Percentiles rank a stretch among this genome's conserved stretches.
These are phyloP conservation scores for Cololabis saira DNA, from an alignment of 2,113 vertebrate species.

Conservation along the genomic window DNA sequence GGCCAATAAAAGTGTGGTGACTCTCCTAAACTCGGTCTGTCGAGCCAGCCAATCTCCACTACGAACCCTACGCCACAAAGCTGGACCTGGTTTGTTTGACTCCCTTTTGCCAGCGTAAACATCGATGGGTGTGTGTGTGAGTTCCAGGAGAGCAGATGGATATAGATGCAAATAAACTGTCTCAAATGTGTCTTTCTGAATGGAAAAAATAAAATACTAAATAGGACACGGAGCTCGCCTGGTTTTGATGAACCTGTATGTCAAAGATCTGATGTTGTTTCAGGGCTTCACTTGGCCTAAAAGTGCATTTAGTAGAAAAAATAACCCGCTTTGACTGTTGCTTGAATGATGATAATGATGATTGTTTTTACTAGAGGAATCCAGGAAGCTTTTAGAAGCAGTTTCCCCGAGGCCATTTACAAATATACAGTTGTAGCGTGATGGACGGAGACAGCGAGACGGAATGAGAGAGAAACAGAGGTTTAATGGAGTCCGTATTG, in stretches of 20 bases:
- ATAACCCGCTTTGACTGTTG: not conserved
- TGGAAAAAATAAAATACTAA: constrained; percentile 9
- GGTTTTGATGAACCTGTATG: not conserved
- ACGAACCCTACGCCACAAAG: constrained; percentile 63
- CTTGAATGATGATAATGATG: not conserved
- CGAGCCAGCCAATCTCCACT: constrained; percentile 52
- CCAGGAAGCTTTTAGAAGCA: constrained; percentile 55
- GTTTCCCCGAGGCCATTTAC: constrained; percentile 12
- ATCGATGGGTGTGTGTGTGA: constrained; percentile 41
- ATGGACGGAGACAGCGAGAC: constrained; percentile 26
- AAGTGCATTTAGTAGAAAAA: not conserved
- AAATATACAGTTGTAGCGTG: constrained; percentile 24
- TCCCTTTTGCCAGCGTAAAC: constrained; percentile 59
- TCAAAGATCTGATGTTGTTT: constrained; percentile 14
- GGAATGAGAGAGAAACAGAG: not conserved
- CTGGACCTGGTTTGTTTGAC: constrained; percentile 51
- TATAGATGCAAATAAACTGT: constrained; percentile 5
- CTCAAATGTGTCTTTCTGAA: constrained; percentile 24
- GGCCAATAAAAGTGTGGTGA: constrained; percentile 61
- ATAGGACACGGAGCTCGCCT: not conserved
- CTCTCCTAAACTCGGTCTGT: constrained; percentile 53
- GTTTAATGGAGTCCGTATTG: constrained; percentile 62
- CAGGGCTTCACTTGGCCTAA: not conserved
- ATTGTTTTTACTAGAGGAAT: constrained; percentile 24
- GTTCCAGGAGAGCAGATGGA: constrained; percentile 4